phyloP scores from a whole-genome alignment of 92 coral and sea anemone genomes.

The Siderastrea radians region DNA sequence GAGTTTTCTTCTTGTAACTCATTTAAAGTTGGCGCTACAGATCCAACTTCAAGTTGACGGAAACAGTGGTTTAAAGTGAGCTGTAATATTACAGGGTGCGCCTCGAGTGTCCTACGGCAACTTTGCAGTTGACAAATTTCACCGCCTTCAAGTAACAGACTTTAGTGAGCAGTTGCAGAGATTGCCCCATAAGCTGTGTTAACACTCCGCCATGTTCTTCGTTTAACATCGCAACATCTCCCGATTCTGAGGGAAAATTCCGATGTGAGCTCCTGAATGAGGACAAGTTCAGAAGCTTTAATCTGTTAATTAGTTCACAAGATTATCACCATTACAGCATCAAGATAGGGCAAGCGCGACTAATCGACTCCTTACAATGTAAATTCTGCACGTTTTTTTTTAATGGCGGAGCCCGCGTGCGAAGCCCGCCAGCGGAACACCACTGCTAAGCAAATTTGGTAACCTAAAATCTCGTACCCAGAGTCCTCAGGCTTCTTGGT shows the following conservation, averaged over 20 bases:
- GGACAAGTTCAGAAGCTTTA: slow-evolving; percentile 1
- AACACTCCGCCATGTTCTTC: slow-evolving; percentile 34
- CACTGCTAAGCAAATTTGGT: no score
- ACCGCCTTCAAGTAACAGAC: slow-evolving; percentile 7
- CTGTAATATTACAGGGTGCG: background rate
- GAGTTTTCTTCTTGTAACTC: background rate
- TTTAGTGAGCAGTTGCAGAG: slow-evolving; percentile 14
- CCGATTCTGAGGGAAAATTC: background rate
- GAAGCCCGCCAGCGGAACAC: no score
- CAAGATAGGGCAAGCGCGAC: background rate
- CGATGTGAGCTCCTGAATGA: slow-evolving; percentile 22
- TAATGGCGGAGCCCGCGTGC: no score
- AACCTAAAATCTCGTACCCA: no score
- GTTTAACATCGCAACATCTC: slow-evolving; percentile 12
- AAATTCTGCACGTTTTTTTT: no score
- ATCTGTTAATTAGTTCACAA: slow-evolving; percentile 7
- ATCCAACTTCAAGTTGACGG: background rate
- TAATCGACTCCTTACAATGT: no score
- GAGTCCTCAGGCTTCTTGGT: no score
- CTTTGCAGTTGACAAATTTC: background rate
- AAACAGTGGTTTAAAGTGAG: background rate
- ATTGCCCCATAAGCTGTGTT: slow-evolving; percentile 24
- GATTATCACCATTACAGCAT: slow-evolving; percentile 12
- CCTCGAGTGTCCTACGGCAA: slow-evolving; percentile 6
- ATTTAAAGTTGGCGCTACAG: background rate